Evolutionary conservation across 2,888 invertebrate species (phyloP), one percentile per base, ranked within the genome.

Genomic region (Nephrotoma appendiculata): DNA sequence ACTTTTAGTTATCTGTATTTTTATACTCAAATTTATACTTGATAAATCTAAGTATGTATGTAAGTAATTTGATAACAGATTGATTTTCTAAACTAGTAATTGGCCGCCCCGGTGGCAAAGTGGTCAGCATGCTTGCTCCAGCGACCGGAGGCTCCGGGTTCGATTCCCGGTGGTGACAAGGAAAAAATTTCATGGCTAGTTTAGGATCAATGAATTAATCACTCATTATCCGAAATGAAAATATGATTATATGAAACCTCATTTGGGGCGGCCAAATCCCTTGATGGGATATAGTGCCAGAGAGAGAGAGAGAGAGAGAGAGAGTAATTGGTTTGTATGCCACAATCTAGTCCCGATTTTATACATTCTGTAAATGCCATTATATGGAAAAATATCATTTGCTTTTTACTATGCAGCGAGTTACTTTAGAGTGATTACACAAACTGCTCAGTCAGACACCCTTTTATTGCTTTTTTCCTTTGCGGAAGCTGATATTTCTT

Each of bases 1-100:
- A 15, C 57, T 83, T 86, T 86, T 86, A 11, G 42, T 71, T 9
- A 83, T n/a, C n/a, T 86, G 57, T 0, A 86, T 11, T 57, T 86
- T 86, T 31, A 87, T 2, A 57, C 44, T 31, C 12, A 87, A 6
- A 19, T 86, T 85, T 31, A 83, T 86, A 31, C 41, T 83, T 42
- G 86, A 52, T 15, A 87, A 71, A 85, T 87, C 87, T 1, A 86
- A 83, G 11, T 87, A 87, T 42, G 83, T 86, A 43, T 87, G 86
- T 31, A 52, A 85, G 45, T 31, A 41, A 71, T 71, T 71, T 5
- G 12, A n/a, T 71, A 71, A 15, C 31, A 31, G 31, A 31, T 31
- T 31, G 31, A 31, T 31, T 31, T 31, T 31, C 31, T 31, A 31
- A 31, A n/a, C 5, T 71, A 15, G 71, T 71, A 15, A 71, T 6